Evolutionary conservation across 2,888 invertebrate species (phyloP).

Genomic region (Thera obeliscata): DNA sequence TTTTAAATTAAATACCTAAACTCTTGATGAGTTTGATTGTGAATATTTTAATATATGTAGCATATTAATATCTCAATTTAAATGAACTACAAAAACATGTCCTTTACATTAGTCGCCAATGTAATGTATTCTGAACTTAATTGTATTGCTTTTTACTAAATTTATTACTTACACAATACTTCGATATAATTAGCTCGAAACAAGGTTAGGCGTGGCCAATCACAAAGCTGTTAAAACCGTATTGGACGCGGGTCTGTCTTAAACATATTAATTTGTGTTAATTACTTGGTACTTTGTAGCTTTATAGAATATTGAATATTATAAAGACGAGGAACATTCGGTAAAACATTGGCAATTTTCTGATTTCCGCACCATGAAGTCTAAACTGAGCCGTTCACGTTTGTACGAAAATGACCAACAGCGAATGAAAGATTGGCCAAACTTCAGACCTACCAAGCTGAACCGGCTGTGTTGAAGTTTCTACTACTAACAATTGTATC

Average conservation of each 20-base stretch:
- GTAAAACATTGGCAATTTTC: too few relatives aligned
- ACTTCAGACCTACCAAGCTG: too few relatives aligned
- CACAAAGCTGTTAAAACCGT: slow-evolving; percentile 31
- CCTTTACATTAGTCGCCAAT: neutral
- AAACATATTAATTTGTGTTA: slow-evolving; percentile 33
- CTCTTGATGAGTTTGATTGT: neutral
- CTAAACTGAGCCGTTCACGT: too few relatives aligned
- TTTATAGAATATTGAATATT: too few relatives aligned
- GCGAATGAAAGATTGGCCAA: too few relatives aligned
- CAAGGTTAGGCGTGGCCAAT: slow-evolving; percentile 30
- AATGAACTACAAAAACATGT: neutral
- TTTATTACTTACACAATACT: slow-evolving; percentile 3
- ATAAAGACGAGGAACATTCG: too few relatives aligned
- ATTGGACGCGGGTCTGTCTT: slow-evolving; percentile 33
- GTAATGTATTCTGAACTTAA: neutral
- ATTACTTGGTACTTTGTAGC: slow-evolving; percentile 17
- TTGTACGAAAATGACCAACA: too few relatives aligned
- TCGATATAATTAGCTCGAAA: slow-evolving; percentile 14
- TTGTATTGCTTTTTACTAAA: neutral
- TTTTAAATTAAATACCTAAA: neutral
- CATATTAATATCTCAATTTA: neutral
- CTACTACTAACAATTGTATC: neutral
- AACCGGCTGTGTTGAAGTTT: neutral
- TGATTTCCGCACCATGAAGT: too few relatives aligned
- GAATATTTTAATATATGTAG: neutral